Percentiles rank a stretch among this genome's conserved stretches.
These are phyloP conservation scores for Micropoecilia bifurca DNA, from an alignment of 2,797 vertebrate species.

Conservation along the genomic window DNA sequence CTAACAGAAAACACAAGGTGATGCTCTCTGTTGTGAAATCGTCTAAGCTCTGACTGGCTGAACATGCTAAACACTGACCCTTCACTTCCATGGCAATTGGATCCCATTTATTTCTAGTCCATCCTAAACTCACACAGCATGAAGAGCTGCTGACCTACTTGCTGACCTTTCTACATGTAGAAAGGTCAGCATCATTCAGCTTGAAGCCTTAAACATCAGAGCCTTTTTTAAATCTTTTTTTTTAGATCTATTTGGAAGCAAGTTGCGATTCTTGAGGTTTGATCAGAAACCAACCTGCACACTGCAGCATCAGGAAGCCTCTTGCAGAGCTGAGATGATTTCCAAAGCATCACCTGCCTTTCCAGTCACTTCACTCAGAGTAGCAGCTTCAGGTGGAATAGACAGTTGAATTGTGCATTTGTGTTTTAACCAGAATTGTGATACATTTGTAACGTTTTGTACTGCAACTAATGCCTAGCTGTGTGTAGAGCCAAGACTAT, in stretches of 20 bases:
- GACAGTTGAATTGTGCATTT: not conserved
- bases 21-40: not conserved
- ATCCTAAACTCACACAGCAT: not conserved
- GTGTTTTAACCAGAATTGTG: not conserved
- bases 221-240: not conserved
- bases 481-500: conserved; percentile 88
- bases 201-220: not conserved
- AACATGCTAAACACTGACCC: not conserved
- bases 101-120: too few relatives aligned
- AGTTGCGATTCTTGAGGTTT: not conserved
- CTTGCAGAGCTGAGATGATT: not conserved
- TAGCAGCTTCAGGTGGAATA: not conserved
- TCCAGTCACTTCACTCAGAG: not conserved
- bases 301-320: not conserved
- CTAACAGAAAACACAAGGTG: not conserved
- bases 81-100: too few relatives aligned
- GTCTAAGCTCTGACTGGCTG: not conserved
- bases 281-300: not conserved
- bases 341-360: not conserved
- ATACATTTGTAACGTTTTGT: conserved; percentile 48
- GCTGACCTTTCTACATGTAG: not conserved
- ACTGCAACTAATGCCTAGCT: conserved; percentile 66
- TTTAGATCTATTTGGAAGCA: not conserved
- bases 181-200: not conserved
- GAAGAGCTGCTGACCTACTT: not conserved